Evolutionary conservation across 2,113 vertebrate species (phyloP).

Genomic region (Cololabis saira): DNA sequence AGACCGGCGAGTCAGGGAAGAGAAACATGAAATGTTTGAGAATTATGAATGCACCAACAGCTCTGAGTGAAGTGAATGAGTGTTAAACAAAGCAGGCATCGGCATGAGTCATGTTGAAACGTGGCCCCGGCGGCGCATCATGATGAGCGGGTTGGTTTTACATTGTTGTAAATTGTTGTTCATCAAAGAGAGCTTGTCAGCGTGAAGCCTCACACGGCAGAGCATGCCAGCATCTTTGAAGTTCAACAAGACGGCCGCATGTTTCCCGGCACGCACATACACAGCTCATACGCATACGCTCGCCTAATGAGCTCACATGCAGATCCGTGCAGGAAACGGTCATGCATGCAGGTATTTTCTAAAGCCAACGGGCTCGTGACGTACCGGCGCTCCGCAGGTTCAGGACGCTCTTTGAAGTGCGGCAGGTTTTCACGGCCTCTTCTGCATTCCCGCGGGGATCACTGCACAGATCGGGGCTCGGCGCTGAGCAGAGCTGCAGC

Average conservation of each 20-base stretch:
- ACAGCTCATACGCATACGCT: slow-evolving; percentile 6
- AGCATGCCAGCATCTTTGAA: slow-evolving; percentile 66
- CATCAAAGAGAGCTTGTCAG: slow-evolving; percentile 76
- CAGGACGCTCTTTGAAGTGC: slow-evolving; percentile 45
- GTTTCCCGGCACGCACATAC: slow-evolving; percentile 12
- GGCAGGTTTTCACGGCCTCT: slow-evolving; percentile 17
- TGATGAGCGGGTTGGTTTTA: slow-evolving; percentile 65
- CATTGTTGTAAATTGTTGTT: slow-evolving; percentile 73
- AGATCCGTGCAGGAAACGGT: slow-evolving; percentile 14
- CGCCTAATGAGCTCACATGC: slow-evolving; percentile 7
- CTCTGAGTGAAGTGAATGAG: slow-evolving; percentile 32
- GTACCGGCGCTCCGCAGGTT: slow-evolving; percentile 16
- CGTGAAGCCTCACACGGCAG: slow-evolving; percentile 52
- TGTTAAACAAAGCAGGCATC: slow-evolving; percentile 42
- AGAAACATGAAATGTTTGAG: slow-evolving; percentile 13
- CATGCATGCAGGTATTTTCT: slow-evolving; percentile 7
- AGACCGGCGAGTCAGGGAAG: background rate
- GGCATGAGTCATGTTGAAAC: slow-evolving; percentile 56
- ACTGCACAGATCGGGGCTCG: slow-evolving; percentile 6
- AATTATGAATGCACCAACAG: slow-evolving; percentile 32
- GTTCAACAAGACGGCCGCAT: slow-evolving; percentile 38
- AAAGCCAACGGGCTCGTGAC: slow-evolving; percentile 16
- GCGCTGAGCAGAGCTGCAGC: background rate
- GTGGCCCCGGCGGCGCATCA: slow-evolving; percentile 41
- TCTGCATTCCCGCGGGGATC: slow-evolving; percentile 43